phyloP scores from a whole-genome alignment of 2,113 vertebrate genomes.

The Perca schrenkii region DNA sequence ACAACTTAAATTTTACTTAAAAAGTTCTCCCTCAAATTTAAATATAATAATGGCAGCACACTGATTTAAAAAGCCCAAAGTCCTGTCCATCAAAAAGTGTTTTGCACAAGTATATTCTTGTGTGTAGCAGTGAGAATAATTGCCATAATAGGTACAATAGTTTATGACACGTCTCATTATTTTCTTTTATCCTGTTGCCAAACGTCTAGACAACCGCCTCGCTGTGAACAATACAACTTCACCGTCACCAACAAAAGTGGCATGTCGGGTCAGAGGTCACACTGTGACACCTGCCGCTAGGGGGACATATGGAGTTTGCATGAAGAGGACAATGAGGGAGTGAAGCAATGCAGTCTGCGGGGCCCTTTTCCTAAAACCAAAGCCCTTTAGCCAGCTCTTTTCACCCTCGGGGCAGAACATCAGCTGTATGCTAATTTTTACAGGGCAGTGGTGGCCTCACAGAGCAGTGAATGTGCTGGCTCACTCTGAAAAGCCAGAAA shows the following conservation, averaged over 20 bases:
- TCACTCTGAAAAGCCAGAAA: constrained; percentile 45
- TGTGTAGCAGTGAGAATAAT: background rate
- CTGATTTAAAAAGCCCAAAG: background rate
- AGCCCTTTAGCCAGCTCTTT: constrained; percentile 69
- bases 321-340: constrained; percentile 73
- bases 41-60: background rate
- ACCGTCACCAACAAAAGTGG: constrained; percentile 55
- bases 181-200: constrained; percentile 42
- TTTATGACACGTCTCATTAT: constrained; percentile 46
- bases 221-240: constrained; percentile 64
- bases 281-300: constrained; percentile 80
- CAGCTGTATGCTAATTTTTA: constrained; percentile 86
- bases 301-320: constrained; percentile 77
- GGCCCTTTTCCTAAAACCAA: constrained; percentile 54
- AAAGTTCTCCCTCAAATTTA: background rate
- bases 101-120: background rate
- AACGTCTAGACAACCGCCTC: constrained; percentile 75
- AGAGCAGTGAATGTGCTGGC: constrained; percentile 53
- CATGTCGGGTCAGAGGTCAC: constrained; percentile 73
- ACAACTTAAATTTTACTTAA: background rate
- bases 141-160: constrained; percentile 9
- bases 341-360: constrained; percentile 69
- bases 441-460: constrained; percentile 43
- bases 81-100: background rate
- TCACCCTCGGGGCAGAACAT: constrained; percentile 65